Conservation (phyloP, 2,888 invertebrate species). For the Ariolimax columbianus region DNA sequence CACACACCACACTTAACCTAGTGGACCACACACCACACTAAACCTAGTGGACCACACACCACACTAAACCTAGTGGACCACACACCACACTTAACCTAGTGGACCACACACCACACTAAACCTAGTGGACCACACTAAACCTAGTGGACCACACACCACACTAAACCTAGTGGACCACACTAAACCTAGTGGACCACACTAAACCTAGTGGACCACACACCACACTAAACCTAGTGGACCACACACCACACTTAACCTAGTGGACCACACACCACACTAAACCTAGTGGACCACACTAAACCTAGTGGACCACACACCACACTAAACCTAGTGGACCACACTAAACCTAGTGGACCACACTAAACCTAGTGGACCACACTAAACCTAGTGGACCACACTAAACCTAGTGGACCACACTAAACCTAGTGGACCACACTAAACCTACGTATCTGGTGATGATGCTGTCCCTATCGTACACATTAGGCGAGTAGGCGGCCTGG, state of each 20-base stretch:
- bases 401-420: background rate
- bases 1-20: background rate
- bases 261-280: background rate
- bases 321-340: background rate
- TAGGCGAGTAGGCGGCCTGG: conserved; percentile 89
- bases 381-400: background rate
- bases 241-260: background rate
- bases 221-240: background rate
- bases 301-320: no score
- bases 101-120: background rate
- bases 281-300: background rate
- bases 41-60: background rate
- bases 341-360: background rate
- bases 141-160: background rate
- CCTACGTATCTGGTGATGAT: conserved; percentile 86
- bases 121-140: background rate
- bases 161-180: background rate
- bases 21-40: background rate
- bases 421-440: conserved; percentile 1
- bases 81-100: background rate
- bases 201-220: background rate
- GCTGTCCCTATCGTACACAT: conserved; percentile 85
- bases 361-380: background rate
- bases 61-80: background rate
- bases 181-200: background rate